Evolutionary conservation across 2,797 vertebrate genomes (phyloP), one percentile per base, ranked within the genome.

Genomic region (Liasis olivaceus): DNA sequence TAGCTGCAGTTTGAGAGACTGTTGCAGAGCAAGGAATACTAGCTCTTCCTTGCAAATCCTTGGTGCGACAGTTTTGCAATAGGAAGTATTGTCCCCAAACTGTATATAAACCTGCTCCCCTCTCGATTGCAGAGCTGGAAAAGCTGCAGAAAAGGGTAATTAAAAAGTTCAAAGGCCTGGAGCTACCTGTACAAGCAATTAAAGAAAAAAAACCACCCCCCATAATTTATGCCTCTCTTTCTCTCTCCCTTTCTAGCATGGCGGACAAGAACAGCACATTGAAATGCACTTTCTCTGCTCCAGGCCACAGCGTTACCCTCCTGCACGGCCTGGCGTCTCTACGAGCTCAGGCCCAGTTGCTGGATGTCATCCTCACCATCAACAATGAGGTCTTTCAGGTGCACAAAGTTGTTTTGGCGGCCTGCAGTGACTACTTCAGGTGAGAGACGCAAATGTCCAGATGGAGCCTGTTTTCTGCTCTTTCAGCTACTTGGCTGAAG

Each of bases 341-440:
- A 90, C 98, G 99, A 12, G 98, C 98, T 47, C 98, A 98, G 96
- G 99, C 99, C 85, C 99, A 99, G 95, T 98, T 99, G 93, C 98
- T 99, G 77, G 99, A 99, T 69, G 98, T 99, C 47, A 98, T 99
- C 96, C 98, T 99, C 95, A 98, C 98, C 93, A 97, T 99, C 97
- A 98, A 98, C 95, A 98, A 98, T 91, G 98, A 99, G 97, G 98
- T 96, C 89, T 99, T 99, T 97, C 98, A 98, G 87, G 99, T 99
- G 58, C 99, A 99, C 98, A 99, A 98, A 97, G 99, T 99, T 54
- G 99, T 99, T 94, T 97, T 99, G 96, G 99, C 99, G 3, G 98
- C 99, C 96, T 99, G 99, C 98, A 99, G 99, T 93, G 99, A 99
- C 97, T 99, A 99, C 96, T 99, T 99, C 98, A 98, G 99, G 99